Evolutionary conservation across 2,888 invertebrate genomes (phyloP), one percentile per base, ranked within the genome.

Genomic region (Pammene aurita): DNA sequence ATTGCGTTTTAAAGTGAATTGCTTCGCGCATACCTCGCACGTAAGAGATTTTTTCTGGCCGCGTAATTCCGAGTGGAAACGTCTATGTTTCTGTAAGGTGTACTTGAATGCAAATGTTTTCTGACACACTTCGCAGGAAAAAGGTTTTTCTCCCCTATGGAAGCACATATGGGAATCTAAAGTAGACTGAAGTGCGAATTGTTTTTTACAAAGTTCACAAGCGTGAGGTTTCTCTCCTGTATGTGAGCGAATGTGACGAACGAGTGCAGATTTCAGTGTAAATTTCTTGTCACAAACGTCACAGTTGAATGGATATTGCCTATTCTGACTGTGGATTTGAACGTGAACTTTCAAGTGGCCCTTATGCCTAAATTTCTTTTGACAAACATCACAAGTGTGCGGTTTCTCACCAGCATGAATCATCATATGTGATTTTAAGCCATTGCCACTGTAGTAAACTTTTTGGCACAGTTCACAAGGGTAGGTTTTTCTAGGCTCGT

Each of bases 351-450:
- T 34, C 11, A 55, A 42, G 14, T 54, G 42, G 7, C 54, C 42
- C 26, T 55, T 55, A 44, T 55, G 41, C 41, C 14, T 14, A 34
- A 54, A 63, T 2, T 34, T 52, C 14, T 52, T 64, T 13, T 34
- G 42, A 16, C 63, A 55, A 26, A 11, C n/a, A 14, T 64, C 44
- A 26, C 63, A 62, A 5, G 62, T n/a, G n/a, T 50, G 52, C 5
- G 62, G 62, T 52, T 52, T 52, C 26, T 50, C 62, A 13, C 50
- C 50, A 2, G 62, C 50, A 38, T 62, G 62, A 41, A 62, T 62
- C 16, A 62, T 52, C 38, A 62, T 41, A 7, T 48, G 34, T n/a
- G 38, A 62, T 48, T 62, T 48, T n/a, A 54, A 54, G n/a, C 54
- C 54, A 9, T 54, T 54, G 7, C 54, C 34, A 34, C 54, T 54